Percentiles rank a stretch among this genome's conserved stretches.
phyloP scores from a whole-genome alignment of 2,797 vertebrate species.

The Anabas testudineus region DNA sequence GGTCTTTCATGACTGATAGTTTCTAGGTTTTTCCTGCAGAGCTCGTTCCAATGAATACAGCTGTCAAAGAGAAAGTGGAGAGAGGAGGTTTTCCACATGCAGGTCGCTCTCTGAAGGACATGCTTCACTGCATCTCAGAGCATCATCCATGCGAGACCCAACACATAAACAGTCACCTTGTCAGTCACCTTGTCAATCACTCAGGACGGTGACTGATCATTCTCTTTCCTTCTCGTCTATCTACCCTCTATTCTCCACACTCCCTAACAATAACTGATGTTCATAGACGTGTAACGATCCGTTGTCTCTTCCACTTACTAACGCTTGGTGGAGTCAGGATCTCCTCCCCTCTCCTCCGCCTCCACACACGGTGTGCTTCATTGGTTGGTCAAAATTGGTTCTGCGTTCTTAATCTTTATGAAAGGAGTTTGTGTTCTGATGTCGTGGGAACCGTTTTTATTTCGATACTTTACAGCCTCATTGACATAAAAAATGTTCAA shows the following conservation, averaged over 20 bases:
- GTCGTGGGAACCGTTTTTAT: neutral
- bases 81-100: constrained; percentile 24
- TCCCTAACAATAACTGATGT: constrained; percentile 28
- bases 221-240: constrained; percentile 17
- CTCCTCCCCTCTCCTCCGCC: neutral
- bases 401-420: neutral
- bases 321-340: constrained; percentile 48
- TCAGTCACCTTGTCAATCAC: constrained; percentile 66
- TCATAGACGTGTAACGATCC: constrained; percentile 63
- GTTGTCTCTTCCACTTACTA: constrained; percentile 70
- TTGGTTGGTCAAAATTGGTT: neutral
- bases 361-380: neutral
- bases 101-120: constrained; percentile 32
- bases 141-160: constrained; percentile 49
- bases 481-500: neutral
- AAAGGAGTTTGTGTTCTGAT: constrained; percentile 1
- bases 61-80: constrained; percentile 49
- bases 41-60: constrained; percentile 45
- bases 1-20: constrained; percentile 1
- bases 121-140: constrained; percentile 44
- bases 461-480: too few relatives aligned
- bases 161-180: constrained; percentile 76
- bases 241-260: constrained; percentile 3
- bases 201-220: constrained; percentile 27
- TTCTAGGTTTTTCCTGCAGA: constrained; percentile 25